Evolutionary conservation across 2,888 invertebrate species (phyloP), one percentile per base, ranked within the genome.

Genomic region (Xanthorhoe designata): DNA sequence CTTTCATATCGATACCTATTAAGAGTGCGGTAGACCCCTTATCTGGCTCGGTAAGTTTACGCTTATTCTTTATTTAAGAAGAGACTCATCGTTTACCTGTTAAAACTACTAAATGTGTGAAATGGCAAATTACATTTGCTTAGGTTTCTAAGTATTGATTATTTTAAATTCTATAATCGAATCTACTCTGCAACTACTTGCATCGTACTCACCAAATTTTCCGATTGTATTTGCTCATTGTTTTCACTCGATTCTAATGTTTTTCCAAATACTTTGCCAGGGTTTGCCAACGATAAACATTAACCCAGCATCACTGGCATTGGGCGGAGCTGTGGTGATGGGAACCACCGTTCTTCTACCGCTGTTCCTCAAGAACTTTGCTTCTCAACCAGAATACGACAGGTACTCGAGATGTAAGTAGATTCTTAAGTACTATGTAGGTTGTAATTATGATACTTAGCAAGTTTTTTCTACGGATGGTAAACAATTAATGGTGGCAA

Each of bases 1-100:
- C 96, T 0, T 96, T 96, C 73, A 76, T 96, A 19, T 91, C 94
- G n/a, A 95, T 96, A 74, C 96, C 96, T 0, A 85, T 96, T 5
- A 94, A 94, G 72, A 94, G 92, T 70, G 90, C 94, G 0, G 78
- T 92, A 62, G 86, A 94, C 15, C 78, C 91, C 0, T 78, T 75
- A 66, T 83, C 84, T 24, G 19, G 82, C 1, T 71, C 82, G 71
- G 82, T 83, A 75, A 72, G 78, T 6, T 32, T 32, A 7, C 7
- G 7, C 32, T 32, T 32, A 61, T 54, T 2, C 15, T 45, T 45
- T 6, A 15, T 15, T 45, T 45, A 15, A 38, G 13, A 10, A 38
- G 13, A 38, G 1, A 38, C 1, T 32, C 32, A 32, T 32, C 4
- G 32, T 32, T 5, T 7, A 38, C 38, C 38, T 1, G 9, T 38